These are phyloP conservation scores for Enteromius radiatus DNA, from an alignment of 2,797 vertebrate genomes.

Conservation along the genomic window DNA sequence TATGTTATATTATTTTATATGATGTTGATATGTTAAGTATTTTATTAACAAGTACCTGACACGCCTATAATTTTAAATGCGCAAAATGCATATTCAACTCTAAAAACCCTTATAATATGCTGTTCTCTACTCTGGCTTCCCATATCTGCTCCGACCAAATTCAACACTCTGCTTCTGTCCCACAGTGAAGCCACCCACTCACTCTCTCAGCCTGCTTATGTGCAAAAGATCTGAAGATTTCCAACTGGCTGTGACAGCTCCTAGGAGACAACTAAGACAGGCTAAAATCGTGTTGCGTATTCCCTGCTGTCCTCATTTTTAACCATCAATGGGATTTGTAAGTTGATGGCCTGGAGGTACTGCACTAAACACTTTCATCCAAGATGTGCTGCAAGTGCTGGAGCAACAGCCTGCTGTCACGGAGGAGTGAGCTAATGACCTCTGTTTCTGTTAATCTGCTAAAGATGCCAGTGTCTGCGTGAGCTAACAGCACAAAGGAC, in stretches of 20 bases:
- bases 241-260: conserved; percentile 5
- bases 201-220: conserved; percentile 15
- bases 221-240: conserved; percentile 34
- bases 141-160: not conserved
- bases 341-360: conserved; percentile 14
- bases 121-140: not conserved
- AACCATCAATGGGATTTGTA: conserved; percentile 16
- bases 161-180: conserved; percentile 18
- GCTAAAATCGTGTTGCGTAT: not conserved
- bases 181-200: conserved; percentile 13
- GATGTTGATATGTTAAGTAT: too few species aligned
- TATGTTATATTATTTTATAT: too few species aligned
- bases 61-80: not conserved
- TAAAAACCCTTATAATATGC: not conserved
- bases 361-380: conserved; percentile 18
- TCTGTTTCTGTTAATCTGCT: conserved; percentile 51
- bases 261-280: conserved; percentile 13
- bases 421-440: conserved; percentile 25
- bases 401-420: not conserved
- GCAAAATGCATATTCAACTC: not conserved
- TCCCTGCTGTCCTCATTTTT: conserved; percentile 25
- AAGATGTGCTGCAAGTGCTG: not conserved
- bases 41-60: not conserved
- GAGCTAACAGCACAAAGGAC: not conserved
- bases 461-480: conserved; percentile 28